Base-by-base conservation (phyloP, 2,113 vertebrate species). In the Grammomys surdaster region DNA sequence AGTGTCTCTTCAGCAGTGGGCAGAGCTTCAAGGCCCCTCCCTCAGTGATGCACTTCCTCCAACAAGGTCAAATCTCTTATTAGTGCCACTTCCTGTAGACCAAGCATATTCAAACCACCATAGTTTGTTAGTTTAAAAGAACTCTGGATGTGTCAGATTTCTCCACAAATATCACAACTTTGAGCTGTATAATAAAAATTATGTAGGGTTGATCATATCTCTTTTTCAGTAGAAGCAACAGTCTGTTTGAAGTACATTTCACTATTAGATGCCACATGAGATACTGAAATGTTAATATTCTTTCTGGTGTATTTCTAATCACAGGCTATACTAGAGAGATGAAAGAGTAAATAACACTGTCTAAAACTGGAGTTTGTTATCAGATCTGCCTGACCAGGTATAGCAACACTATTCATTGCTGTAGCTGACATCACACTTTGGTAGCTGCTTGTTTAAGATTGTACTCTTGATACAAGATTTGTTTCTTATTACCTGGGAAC, bases 221-320 rank as follows among this genome's bases (percentile, higher is more conserved):
- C 9, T 88, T 90, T 96, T 91, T 93, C 43, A 92, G 46, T 77
- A 84, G 81, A 91, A 80, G 73, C n/a, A 5, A 43, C 28, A 17
- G 97, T 97, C 90, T 94, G 16, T 91, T 95, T 90, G 92, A 96
- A 93, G 75, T 17, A 72, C 48, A 48, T 58, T 90, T 95, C 81
- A 82, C 93, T 67, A 58, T 90, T 72, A 63, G 14, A 95, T 58
- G 36, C 51, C 96, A 51, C 88, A 96, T 78, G 69, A 72, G 84
- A 94, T 78, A 12, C 20, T 96, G 73, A 93, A 96, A 95, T 69
- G 28, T 10, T 77, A 63, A 26, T 14, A 63, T 1, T 75, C 86
- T 87, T 97, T 96, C 54, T 95, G 43, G 8, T 60, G 65, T 81
- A 33, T 63, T 87, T 96, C 33, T 17, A 93, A 3, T 88, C 88